Base-by-base conservation (phyloP, 2,797 vertebrate species). In the Enteromius unitaeniatus region DNA sequence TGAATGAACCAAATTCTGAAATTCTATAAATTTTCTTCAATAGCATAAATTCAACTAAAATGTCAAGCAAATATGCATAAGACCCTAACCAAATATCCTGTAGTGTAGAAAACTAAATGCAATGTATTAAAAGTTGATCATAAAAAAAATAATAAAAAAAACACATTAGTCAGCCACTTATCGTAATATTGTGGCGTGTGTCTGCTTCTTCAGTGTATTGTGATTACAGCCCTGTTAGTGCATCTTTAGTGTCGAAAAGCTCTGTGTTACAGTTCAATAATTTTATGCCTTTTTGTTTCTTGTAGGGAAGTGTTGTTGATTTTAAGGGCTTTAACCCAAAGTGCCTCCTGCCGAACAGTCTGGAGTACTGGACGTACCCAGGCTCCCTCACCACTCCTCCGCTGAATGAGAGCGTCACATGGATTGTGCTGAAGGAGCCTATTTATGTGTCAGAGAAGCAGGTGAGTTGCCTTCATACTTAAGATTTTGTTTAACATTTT, bases 341-440 rank as follows among this genome's bases (percentile, higher is more conserved):
- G 91, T 97, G 96, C 91, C 96, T 99, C 60, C 94, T 99, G 88
- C 98, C 98, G 26, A 91, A 93, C 86, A 96, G 89, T 91, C 92
- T 96, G 80, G 95, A 96, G 88, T 99, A 95, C 88, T 99, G 98
- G 98, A 99, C 97, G 2, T 99, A 99, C 89, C 95, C 93, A 0
- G 98, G 98, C 28, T 99, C 98, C 10, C 90, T 99, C 92, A 99
- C 98, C 77, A 99, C 98, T 0, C 98, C 98, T 3, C 98, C 98
- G 0, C 94, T 99, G 31, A 92, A 95, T 0, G 98, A 99, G 90
- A 99, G 97, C 0, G 98, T 99, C 75, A 97, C 89, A 6, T 99
- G 98, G 98, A 95, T 99, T 21, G 91, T 99, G 69, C 93, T 99
- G 73, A 96, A 96, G 86, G 96, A 99, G 58, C 94, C 97, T 3